Conservation (phyloP, 2,113 vertebrate genomes). For the Scytalopus superciliaris region DNA sequence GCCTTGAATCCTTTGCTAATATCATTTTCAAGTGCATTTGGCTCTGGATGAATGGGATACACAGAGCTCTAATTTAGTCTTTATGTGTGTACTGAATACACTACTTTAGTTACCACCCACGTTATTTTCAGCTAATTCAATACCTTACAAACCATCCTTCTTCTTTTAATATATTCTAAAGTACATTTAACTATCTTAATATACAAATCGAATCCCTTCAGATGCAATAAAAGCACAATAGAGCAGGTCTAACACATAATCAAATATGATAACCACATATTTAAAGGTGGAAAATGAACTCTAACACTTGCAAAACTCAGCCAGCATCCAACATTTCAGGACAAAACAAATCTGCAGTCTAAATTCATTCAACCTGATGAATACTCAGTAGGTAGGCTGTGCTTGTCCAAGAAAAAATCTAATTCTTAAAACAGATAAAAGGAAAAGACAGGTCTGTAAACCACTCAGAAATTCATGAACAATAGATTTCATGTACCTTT, state of each 20-base stretch:
- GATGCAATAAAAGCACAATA: slow-evolving; percentile 12
- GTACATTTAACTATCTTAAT: slow-evolving; percentile 6
- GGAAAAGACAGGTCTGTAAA: background rate
- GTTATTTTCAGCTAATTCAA: slow-evolving; percentile 14
- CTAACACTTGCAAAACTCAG: background rate
- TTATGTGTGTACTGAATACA: background rate
- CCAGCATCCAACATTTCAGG: background rate
- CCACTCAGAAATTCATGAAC: background rate
- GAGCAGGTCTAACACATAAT: background rate
- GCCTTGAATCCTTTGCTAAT: background rate
- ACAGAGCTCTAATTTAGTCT: background rate
- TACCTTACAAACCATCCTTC: slow-evolving; percentile 6
- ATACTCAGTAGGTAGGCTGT: background rate
- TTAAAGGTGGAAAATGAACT: background rate
- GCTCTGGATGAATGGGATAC: background rate
- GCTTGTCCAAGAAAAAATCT: background rate
- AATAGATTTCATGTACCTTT: background rate
- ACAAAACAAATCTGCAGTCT: background rate
- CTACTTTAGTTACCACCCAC: slow-evolving; percentile 8
- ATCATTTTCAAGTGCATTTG: slow-evolving; percentile 13
- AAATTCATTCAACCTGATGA: background rate
- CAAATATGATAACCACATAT: background rate
- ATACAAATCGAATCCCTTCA: slow-evolving; percentile 19
- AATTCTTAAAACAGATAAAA: background rate
- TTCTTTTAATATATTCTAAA: background rate